phyloP scores from a whole-genome alignment of 2,113 vertebrate genomes.

The Chaenogobius annularis region DNA sequence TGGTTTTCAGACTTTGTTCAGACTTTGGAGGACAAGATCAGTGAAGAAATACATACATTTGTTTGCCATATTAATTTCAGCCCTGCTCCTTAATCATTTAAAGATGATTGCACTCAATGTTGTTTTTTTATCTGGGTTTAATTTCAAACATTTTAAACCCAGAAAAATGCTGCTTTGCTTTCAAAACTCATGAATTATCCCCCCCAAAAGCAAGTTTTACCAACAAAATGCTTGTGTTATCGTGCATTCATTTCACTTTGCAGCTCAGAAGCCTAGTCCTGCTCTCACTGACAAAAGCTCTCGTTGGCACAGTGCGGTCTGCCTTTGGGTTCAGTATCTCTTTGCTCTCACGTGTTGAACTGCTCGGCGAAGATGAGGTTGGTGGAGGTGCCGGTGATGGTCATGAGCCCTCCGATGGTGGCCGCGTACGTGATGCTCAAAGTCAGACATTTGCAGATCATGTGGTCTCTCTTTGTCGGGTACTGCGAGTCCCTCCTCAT shows the following conservation, averaged over 20 bases:
- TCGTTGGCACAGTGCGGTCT: not conserved
- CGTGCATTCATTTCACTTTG: not conserved
- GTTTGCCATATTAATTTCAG: too few relatives aligned
- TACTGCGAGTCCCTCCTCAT: slow-evolving; percentile 81
- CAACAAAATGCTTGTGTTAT: not conserved
- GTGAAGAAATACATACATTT: too few relatives aligned
- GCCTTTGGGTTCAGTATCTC: not conserved
- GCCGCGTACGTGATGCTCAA: slow-evolving; percentile 95
- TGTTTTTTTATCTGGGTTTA: too few relatives aligned
- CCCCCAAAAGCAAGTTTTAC: too few relatives aligned
- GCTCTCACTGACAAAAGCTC: not conserved
- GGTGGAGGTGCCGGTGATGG: slow-evolving; percentile 96
- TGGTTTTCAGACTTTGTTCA: too few relatives aligned
- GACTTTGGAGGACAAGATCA: too few relatives aligned
- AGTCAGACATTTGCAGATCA: slow-evolving; percentile 96
- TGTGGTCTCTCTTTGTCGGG: slow-evolving; percentile 88
- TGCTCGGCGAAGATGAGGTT: slow-evolving; percentile 98
- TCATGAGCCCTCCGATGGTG: slow-evolving; percentile 94
- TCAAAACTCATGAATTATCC: too few relatives aligned
- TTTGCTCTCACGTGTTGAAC: slow-evolving; percentile 88
- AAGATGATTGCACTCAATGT: too few relatives aligned
- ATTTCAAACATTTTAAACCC: not conserved
- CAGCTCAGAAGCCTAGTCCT: not conserved
- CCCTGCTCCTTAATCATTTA: too few relatives aligned
- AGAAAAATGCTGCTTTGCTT: too few relatives aligned